Conservation (phyloP, 2,113 vertebrate genomes). For the Coracopsis vasa region DNA sequence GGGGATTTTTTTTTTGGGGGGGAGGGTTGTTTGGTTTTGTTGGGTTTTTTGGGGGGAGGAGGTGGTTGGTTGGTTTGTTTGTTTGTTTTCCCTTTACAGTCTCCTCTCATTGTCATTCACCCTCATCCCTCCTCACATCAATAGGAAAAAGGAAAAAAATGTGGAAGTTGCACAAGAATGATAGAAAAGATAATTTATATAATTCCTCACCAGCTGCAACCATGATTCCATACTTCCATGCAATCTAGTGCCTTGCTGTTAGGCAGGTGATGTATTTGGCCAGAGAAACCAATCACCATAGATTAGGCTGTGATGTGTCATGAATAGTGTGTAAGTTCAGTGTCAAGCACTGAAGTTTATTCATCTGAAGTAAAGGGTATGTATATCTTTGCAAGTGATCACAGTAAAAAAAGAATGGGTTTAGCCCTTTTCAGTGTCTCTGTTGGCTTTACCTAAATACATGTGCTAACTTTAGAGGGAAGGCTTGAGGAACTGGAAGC, state of each 20-base stretch:
- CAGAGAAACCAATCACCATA: not conserved
- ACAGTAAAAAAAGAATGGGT: not conserved
- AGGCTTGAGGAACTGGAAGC: not conserved
- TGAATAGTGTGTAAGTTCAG: not conserved
- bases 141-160: not conserved
- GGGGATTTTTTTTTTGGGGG: too few relatives aligned
- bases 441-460: not conserved
- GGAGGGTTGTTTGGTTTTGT: too few relatives aligned
- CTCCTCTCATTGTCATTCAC: not conserved
- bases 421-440: not conserved
- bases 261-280: not conserved
- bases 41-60: too few relatives aligned
- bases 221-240: not conserved
- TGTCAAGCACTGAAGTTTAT: not conserved
- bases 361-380: not conserved
- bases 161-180: not conserved
- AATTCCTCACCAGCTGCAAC: not conserved
- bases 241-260: not conserved
- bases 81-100: not conserved
- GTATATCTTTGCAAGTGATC: not conserved
- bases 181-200: not conserved
- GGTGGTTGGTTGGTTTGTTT: not conserved
- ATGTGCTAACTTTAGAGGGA: not conserved
- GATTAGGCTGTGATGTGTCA: not conserved
- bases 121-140: not conserved